Evolutionary conservation across 2,113 vertebrate genomes (phyloP).

Genomic region (Procavia capensis): DNA sequence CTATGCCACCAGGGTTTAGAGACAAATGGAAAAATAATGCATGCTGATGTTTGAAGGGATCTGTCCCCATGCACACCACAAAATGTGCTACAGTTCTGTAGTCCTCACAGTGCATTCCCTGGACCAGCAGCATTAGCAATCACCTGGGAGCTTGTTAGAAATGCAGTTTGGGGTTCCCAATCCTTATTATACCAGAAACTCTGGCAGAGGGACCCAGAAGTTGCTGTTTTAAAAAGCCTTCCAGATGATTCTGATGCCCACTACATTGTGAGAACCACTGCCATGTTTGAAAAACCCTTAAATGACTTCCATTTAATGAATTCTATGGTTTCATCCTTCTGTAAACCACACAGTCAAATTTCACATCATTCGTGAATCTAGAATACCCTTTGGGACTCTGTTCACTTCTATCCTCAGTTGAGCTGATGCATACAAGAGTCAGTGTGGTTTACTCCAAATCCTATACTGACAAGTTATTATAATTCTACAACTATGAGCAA

Average conservation of each 20-base stretch:
- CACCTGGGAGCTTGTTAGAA: neutral
- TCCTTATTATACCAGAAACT: neutral
- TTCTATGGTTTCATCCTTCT: neutral
- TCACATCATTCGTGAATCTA: fast-evolving
- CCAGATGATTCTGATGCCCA: neutral
- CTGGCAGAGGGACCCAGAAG: neutral
- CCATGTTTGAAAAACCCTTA: neutral
- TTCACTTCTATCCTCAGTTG: neutral
- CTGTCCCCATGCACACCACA: neutral
- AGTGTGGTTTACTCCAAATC: neutral
- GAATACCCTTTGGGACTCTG: neutral
- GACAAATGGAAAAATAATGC: neutral
- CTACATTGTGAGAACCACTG: neutral
- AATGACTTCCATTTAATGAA: neutral
- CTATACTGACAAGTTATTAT: neutral
- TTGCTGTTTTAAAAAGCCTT: neutral
- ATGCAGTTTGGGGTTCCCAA: neutral
- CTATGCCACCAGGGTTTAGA: too few relatives aligned
- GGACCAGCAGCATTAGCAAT: neutral
- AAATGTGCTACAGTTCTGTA: neutral
- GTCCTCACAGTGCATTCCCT: neutral
- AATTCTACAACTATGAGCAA: neutral
- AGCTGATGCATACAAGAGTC: neutral
- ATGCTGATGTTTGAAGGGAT: neutral
- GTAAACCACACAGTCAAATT: neutral